phyloP scores from a whole-genome alignment of 2,797 vertebrate genomes.

The Pitangus sulphuratus region DNA sequence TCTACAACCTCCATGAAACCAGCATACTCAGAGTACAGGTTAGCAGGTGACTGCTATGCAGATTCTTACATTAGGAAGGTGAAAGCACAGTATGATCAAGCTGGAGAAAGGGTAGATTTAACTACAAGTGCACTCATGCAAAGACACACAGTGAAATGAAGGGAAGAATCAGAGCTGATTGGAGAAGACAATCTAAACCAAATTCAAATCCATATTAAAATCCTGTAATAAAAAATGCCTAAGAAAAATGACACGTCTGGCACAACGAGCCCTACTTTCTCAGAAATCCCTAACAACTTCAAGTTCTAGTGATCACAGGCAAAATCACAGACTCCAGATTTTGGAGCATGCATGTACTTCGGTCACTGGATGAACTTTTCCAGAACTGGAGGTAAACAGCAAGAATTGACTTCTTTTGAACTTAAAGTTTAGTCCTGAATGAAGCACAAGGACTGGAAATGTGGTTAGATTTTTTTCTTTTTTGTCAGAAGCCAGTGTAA shows the following conservation, averaged over 20 bases:
- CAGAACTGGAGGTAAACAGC: neutral
- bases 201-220: neutral
- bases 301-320: neutral
- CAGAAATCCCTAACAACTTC: neutral
- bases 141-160: neutral
- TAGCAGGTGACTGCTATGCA: neutral
- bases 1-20: neutral
- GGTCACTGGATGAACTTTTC: neutral
- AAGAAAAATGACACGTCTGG: neutral
- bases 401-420: neutral
- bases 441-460: neutral
- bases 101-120: neutral
- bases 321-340: neutral
- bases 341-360: neutral
- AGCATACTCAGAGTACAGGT: neutral
- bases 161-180: neutral
- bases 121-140: neutral
- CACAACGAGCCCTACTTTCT: neutral
- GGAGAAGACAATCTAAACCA: neutral
- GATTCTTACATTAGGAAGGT: neutral
- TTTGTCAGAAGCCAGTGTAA: neutral
- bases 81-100: neutral
- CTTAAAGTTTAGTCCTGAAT: neutral
- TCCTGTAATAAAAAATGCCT: neutral
- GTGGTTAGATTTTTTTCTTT: too few species aligned